Base-by-base conservation (phyloP, 37 sponge, comb jelly and placozoan species). In the Hormiphora californensis region DNA sequence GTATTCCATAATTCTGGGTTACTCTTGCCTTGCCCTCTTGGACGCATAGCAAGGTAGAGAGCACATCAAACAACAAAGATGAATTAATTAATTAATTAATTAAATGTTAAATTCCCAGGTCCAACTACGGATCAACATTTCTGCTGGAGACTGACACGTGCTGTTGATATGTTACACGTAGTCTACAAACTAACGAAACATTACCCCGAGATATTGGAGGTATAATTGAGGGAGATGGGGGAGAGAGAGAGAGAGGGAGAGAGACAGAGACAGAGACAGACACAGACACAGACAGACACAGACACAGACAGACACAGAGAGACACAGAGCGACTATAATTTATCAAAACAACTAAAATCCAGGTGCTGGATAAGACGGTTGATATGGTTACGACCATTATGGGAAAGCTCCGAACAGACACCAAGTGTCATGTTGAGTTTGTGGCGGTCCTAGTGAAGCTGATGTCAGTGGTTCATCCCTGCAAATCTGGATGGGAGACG, bases 391-490 rank as follows among this genome's bases (percentile, higher is more conserved):
- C 81, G n/a, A 46, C 23, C 21, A 73, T 73, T 22, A 73, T 73
- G 28, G 9, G 46, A 39, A 73, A 73, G 81, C 46, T 73, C 12
- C 81, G 81, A 40, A 73, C 81, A n/a, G 81, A 73, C 81, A 73
- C 81, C 1, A 43, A 73, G 2, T 27, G 46, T 19, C 81, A 73
- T 21, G 81, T 33, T 28, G 36, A 73, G 46, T 73, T 73, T 33
- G 43, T 46, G 9, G 81, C 81, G 1, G 81, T 73, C 17, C 46
- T 22, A 36, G 46, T 73, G 46, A 73, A 73, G 38, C 81, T 73
- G 1, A 73, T 73, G 39, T 73, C 81, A 11, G 81, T 73, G 35
- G 43, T 73, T 33, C n/a, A n/a, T n/a, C 81, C 81, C 44, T 40
- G 43, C 23, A 21, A 73, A 40, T 43, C 4, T 7, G 81, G 81